These are phyloP conservation scores for Hippocampus zosterae DNA, from an alignment of 2,113 vertebrate genomes.

Conservation along the genomic window DNA sequence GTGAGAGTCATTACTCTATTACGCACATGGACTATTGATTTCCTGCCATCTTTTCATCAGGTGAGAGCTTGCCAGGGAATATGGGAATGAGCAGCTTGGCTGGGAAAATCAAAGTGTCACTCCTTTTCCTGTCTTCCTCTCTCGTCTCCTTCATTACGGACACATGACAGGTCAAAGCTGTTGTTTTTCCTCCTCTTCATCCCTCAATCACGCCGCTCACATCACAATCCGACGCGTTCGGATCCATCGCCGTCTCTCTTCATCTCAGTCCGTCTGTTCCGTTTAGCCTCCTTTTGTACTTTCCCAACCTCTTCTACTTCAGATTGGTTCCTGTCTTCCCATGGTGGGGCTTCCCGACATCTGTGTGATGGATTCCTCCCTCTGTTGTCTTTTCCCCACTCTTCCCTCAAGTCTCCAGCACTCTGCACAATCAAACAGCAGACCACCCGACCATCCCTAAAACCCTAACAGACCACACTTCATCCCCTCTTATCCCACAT, in stretches of 20 bases:
- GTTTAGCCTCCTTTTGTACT: slow-evolving; percentile 8
- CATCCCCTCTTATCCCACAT: slow-evolving; percentile 57
- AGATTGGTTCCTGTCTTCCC: slow-evolving; percentile 15
- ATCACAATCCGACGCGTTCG: slow-evolving; percentile 35
- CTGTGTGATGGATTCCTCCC: slow-evolving; percentile 80
- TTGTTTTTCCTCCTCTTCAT: slow-evolving; percentile 52
- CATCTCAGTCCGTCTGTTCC: slow-evolving; percentile 20
- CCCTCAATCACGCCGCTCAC: slow-evolving; percentile 44
- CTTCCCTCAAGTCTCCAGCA: slow-evolving; percentile 77
- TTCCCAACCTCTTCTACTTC: slow-evolving; percentile 11
- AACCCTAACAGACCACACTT: slow-evolving; percentile 47
- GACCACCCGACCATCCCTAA: slow-evolving; percentile 49
- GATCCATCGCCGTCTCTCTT: slow-evolving; percentile 31
- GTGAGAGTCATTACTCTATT: slow-evolving; percentile 78
- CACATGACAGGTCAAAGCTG: slow-evolving; percentile 70
- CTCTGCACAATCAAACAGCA: slow-evolving; percentile 85
- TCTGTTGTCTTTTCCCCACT: slow-evolving; percentile 74
- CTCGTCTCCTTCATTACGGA: slow-evolving; percentile 62
- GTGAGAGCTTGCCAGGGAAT: slow-evolving; percentile 76
- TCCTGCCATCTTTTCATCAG: slow-evolving; percentile 80
- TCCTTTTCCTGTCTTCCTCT: slow-evolving; percentile 67
- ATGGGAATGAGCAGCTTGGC: slow-evolving; percentile 68
- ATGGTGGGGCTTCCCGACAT: slow-evolving; percentile 14
- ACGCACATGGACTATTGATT: slow-evolving; percentile 81
- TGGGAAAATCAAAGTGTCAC: slow-evolving; percentile 72